These are phyloP conservation scores for Isurus oxyrinchus DNA, from an alignment of 2,113 vertebrate genomes.

Conservation along the genomic window DNA sequence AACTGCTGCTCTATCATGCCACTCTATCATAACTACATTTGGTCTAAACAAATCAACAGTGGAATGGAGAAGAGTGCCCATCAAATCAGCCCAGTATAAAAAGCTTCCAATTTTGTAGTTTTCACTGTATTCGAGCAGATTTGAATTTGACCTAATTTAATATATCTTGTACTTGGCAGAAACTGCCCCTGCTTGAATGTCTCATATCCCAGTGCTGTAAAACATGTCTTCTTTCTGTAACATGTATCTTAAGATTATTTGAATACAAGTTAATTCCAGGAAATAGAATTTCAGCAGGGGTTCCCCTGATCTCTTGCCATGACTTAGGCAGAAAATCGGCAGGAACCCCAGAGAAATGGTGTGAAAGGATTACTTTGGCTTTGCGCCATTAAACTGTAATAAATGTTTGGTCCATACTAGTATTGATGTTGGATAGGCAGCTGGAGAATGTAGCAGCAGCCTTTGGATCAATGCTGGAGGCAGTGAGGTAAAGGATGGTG, in stretches of 20 bases:
- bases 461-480: background rate
- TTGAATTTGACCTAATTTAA: background rate
- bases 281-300: background rate
- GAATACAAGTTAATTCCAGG: background rate
- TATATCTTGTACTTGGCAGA: background rate
- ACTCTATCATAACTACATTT: background rate
- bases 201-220: background rate
- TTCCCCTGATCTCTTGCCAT: background rate
- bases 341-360: slow-evolving; percentile 25
- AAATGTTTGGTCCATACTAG: background rate
- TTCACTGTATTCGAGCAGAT: background rate
- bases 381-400: background rate
- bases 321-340: background rate
- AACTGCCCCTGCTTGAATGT: background rate
- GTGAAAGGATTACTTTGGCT: background rate
- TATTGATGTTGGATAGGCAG: background rate
- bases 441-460: background rate
- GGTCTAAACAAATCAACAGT: background rate
- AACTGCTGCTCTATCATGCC: background rate
- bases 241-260: background rate
- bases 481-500: background rate
- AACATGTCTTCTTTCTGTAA: background rate
- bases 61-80: background rate
- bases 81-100: background rate
- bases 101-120: background rate